Conservation (phyloP, 2,113 vertebrate species). For the Echinops telfairi region DNA sequence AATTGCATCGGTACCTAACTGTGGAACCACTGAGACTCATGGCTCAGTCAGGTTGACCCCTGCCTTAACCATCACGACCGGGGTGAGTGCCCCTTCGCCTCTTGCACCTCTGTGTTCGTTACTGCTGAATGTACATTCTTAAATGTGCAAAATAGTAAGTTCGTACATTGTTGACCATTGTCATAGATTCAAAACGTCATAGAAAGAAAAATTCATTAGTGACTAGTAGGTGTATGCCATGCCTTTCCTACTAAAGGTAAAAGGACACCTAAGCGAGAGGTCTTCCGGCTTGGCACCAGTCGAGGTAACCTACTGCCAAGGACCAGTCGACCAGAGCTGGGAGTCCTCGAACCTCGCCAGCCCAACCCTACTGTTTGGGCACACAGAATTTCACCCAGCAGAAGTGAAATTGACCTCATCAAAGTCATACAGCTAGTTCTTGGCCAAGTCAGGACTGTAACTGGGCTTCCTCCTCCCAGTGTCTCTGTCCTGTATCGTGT, state of each 20-base stretch:
- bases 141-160: neutral
- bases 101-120: neutral
- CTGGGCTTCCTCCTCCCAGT: neutral
- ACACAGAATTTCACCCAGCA: neutral
- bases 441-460: neutral
- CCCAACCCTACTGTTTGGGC: neutral
- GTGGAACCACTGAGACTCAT: neutral
- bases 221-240: neutral
- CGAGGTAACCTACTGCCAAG: neutral
- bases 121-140: neutral
- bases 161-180: neutral
- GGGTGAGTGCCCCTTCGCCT: no score
- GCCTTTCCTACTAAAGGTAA: neutral
- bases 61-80: neutral
- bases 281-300: neutral
- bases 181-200: neutral
- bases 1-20: neutral
- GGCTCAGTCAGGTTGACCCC: no score
- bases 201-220: neutral
- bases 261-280: neutral
- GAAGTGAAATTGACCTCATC: neutral
- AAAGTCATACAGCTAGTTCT: neutral
- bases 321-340: neutral
- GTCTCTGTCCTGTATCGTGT: neutral
- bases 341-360: neutral